Evolutionary conservation across 2,888 invertebrate species (phyloP).

Genomic region (Gymnosoma rotundatum): DNA sequence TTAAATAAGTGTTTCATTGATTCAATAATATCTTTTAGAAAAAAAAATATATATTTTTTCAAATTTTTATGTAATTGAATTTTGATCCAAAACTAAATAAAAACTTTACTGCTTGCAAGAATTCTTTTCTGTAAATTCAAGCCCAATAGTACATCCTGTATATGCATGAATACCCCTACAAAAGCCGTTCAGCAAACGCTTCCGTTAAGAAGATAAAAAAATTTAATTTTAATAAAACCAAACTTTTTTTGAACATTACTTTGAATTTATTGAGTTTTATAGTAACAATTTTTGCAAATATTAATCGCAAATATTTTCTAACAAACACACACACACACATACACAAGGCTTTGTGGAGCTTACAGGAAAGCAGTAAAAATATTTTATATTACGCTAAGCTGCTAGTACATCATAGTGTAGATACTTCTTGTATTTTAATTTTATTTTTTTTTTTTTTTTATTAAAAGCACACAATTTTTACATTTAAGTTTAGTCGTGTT

Average conservation of each 20-base stretch:
- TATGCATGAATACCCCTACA: constrained; percentile 15
- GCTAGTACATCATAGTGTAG: constrained; percentile 1
- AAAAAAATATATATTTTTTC: too few relatives aligned
- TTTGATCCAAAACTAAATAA: too few relatives aligned
- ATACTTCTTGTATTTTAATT: background rate
- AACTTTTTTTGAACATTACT: constrained; percentile 45
- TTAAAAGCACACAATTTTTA: constrained; percentile 54
- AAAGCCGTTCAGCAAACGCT: constrained; percentile 1
- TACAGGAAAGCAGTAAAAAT: constrained; percentile 5
- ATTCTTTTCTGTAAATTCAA: too few relatives aligned
- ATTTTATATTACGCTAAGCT: constrained; percentile 21
- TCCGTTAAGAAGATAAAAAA: background rate
- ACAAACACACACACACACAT: constrained; percentile 7
- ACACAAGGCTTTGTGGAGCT: background rate
- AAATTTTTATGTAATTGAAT: too few relatives aligned
- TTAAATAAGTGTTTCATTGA: too few relatives aligned
- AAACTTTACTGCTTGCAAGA: too few relatives aligned
- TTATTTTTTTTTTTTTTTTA: constrained; percentile 12
- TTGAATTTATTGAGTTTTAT: constrained; percentile 63
- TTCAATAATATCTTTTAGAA: too few relatives aligned
- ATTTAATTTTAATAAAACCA: constrained; percentile 53
- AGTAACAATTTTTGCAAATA: constrained; percentile 59
- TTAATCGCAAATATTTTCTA: constrained; percentile 42
- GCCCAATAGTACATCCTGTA: too few relatives aligned
- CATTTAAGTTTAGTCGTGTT: constrained; percentile 61